Evolutionary conservation across 2,113 vertebrate species (phyloP), one percentile per base, ranked within the genome.

Genomic region (Sebastes fasciatus): DNA sequence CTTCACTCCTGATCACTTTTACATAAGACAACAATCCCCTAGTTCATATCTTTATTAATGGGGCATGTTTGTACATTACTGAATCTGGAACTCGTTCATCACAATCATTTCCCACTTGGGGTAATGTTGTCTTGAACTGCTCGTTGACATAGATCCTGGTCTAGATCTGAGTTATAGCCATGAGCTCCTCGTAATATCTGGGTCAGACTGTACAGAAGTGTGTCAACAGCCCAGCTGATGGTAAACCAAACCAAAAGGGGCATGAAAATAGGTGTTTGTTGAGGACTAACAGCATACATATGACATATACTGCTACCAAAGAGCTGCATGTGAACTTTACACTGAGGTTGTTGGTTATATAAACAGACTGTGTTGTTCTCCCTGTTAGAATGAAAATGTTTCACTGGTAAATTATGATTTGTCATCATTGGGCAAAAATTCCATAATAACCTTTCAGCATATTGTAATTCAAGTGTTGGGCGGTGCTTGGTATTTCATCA

Each of bases 21-120:
- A 73, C 80, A 87, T 51, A 69, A 57, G 17, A 46, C n/a, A 62
- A 43, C 23, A 71, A 45, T 69, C 23, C 17, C 43, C 21, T 8
- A 0, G 61, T 69, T 21, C 11, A 4, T 46, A 51, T 13, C 21
- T 46, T 77, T 72, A 61, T 77, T 77, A 64, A 64, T 71, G 65
- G 21, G 48, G 11, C 2, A 21, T 65, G 61, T 62, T 65, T 60
- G 19, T 45, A 16, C n/a, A 43, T 65, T n/a, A 21, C 58, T 65
- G 45, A 51, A 54, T 67, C 52, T 75, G 23, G 46, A 58, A 60
- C 26, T 65, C 60, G 76, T 65, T 66, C 46, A 57, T 42, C n/a
- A 21, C 2, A 1, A 40, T 49, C 6, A 21, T 58, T 40, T 71
- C 40, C 45, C 46, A 72, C 62, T 52, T 66, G 61, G n/a, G 51